Conservation (phyloP, 2,888 invertebrate genomes). For the Drosophila tanythrix region DNA sequence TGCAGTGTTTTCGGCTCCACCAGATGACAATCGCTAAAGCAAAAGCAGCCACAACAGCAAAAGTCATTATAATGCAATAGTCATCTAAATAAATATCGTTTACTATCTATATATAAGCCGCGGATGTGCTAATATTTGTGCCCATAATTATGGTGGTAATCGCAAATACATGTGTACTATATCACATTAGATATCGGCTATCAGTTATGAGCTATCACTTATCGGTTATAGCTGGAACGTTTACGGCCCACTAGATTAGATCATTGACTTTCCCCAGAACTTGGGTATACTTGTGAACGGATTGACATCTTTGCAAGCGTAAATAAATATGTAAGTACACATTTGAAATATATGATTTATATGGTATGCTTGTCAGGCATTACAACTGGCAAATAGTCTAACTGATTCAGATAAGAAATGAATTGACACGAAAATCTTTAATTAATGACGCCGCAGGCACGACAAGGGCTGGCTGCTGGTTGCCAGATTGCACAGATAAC, state of each 20-base stretch:
- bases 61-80: constrained; percentile 22
- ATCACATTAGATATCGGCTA: constrained; percentile 23
- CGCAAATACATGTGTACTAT: constrained; percentile 36
- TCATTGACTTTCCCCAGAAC: neutral
- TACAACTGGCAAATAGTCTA: constrained; percentile 22
- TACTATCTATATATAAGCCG: neutral
- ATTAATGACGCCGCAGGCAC: constrained; percentile 54
- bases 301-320: neutral
- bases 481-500: constrained; percentile 50
- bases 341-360: neutral
- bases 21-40: constrained; percentile 5
- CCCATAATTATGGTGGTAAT: constrained; percentile 24
- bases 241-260: constrained; percentile 46
- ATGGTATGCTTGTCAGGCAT: neutral
- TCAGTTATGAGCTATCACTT: constrained; percentile 2
- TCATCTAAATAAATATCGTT: constrained; percentile 5
- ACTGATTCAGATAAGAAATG: constrained; percentile 42
- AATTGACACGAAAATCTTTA: constrained; percentile 60
- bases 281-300: neutral
- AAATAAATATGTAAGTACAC: neutral
- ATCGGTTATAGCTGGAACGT: constrained; percentile 52
- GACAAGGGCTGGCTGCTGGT: constrained; percentile 46
- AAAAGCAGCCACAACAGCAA: constrained; percentile 16
- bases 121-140: constrained; percentile 17
- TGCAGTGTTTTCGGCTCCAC: neutral